A percentile compares a stretch with the other conserved stretches of the same genome.
phyloP scores from a whole-genome alignment of 2,888 invertebrate genomes.

The Amblyjoppa fuscipennis region DNA sequence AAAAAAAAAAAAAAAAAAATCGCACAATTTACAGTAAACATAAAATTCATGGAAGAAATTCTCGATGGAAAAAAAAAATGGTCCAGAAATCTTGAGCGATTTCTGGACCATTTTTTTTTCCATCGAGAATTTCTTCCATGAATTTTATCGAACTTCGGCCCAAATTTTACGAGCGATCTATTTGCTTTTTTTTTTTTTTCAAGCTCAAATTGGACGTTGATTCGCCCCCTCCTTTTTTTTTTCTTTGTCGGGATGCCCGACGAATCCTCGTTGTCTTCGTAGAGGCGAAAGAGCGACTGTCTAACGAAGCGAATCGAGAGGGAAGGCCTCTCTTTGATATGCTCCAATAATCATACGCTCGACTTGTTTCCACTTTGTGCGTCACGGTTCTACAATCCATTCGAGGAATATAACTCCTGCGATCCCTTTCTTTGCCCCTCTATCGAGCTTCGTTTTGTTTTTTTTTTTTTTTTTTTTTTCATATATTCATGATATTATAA shows the following conservation, averaged over 20 bases:
- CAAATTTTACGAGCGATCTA: no score
- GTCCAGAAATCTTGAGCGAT: no score
- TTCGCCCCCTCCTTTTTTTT: background rate
- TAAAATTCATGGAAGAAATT: background rate
- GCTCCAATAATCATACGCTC: conserved; percentile 74
- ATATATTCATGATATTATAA: background rate
- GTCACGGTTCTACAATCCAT: conserved; percentile 52
- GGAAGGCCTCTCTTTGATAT: conserved; percentile 73
- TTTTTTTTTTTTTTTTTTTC: conserved; percentile 26
- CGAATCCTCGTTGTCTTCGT: background rate
- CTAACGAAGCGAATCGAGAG: conserved; percentile 73
- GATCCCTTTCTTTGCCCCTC: conserved; percentile 23
- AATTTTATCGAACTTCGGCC: no score
- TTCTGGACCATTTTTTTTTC: no score
- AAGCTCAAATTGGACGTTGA: background rate
- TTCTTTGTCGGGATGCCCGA: background rate
- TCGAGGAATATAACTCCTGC: conserved; percentile 44
- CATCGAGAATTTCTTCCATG: background rate
- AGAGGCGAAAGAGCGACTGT: conserved; percentile 58
- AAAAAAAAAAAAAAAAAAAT: conserved; percentile 1
- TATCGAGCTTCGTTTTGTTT: conserved; percentile 10
- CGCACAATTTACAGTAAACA: conserved; percentile 31
- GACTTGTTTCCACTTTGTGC: conserved; percentile 66
- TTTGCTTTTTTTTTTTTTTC: background rate
- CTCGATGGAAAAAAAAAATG: background rate